These are phyloP conservation scores for Hydraecia micacea DNA, from an alignment of 2,888 invertebrate species.

Conservation along the genomic window DNA sequence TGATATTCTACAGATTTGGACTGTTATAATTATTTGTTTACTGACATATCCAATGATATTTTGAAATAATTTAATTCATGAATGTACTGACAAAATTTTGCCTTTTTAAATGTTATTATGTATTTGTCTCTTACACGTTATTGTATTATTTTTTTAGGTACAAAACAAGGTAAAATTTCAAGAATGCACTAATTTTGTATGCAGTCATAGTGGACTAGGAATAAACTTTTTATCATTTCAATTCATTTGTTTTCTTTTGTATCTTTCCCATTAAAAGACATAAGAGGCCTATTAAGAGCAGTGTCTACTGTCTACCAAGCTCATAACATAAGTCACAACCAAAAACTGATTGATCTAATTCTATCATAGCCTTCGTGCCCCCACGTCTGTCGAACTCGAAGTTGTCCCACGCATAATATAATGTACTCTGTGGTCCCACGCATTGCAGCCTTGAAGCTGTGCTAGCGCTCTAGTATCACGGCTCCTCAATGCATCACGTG, in stretches of 20 bases:
- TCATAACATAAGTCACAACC: not conserved
- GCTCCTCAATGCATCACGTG: too few relatives aligned
- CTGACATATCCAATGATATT: constrained; percentile 65
- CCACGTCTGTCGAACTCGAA: not conserved
- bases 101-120: constrained; percentile 66
- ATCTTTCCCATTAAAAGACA: not conserved
- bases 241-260: constrained; percentile 60
- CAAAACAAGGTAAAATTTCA: constrained; percentile 75
- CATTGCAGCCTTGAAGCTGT: not conserved
- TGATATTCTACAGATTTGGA: constrained; percentile 59
- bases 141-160: constrained; percentile 79
- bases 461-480: not conserved
- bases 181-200: constrained; percentile 79
- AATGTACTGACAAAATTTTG: constrained; percentile 68
- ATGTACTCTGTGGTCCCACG: too few relatives aligned
- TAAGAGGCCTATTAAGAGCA: not conserved
- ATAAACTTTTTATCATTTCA: constrained; percentile 77
- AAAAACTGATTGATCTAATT: not conserved
- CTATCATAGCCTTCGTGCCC: not conserved
- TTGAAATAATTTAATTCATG: constrained; percentile 62
- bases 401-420: not conserved
- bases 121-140: constrained; percentile 64
- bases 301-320: not conserved
- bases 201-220: constrained; percentile 81
- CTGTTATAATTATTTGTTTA: constrained; percentile 55